Evolutionary conservation across 2,888 invertebrate species (phyloP), one percentile per base, ranked within the genome.

Genomic region (Apotomis capreana): DNA sequence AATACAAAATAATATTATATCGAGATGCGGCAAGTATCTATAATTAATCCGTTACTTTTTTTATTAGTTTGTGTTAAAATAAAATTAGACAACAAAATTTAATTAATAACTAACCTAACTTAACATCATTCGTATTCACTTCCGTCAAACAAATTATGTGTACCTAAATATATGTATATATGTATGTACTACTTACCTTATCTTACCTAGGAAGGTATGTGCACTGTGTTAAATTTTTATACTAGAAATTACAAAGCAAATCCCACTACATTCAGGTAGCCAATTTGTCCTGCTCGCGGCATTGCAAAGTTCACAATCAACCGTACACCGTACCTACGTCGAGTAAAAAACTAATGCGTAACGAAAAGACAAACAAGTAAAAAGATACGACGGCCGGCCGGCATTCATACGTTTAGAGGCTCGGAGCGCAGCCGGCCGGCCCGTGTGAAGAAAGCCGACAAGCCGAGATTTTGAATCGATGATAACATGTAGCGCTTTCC

Each of bases 361-460:
- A 68, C 72, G 72, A 68, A 72, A 71, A 72, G 72, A 68, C 68
- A 72, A 72, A 72, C 68, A 68, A 72, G 67, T 62, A 69, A 68
- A 72, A 72, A 72, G 68, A 52, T 72, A 68, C 57, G 59, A 68
- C 57, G 59, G 68, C 54, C 68, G 72, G 68, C 68, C 62, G 71
- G 62, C 58, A 70, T 70, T 70, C 69, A 64, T 63, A 58, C 69
- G 58, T 70, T 64, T 57, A 44, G 62, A 62, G 60, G 60, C 52
- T 62, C 40, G 13, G 69, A 54, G 69, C 68, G 71, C 71, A 62
- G 71, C 70, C 71, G 72, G 65, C 63, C n/a, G 26, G 68, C 65
- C 55, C 68, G 63, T 70, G 73, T 73, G 70, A 76, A 76, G 74
- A 73, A 74, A 76, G 74, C 76, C 76, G 76, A 74, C 76, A 73